These are phyloP conservation scores for Pterophyllum scalare DNA, from an alignment of 2,113 vertebrate genomes.

Conservation along the genomic window DNA sequence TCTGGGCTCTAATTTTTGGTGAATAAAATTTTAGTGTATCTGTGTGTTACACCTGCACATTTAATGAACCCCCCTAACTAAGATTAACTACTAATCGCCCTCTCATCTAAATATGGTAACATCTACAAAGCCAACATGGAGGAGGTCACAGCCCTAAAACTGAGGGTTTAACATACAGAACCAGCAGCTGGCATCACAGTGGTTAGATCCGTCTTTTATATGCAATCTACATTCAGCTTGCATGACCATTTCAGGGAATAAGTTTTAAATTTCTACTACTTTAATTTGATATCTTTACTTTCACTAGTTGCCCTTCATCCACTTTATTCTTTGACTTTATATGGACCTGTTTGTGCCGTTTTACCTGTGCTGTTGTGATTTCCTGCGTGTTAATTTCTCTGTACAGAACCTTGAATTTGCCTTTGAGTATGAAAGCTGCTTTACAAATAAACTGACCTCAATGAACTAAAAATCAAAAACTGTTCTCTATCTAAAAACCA, in stretches of 20 bases:
- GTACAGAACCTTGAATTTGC: background rate
- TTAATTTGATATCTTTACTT: background rate
- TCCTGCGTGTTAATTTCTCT: background rate
- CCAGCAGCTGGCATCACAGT: too few relatives aligned
- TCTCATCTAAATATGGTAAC: background rate
- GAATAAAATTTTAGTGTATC: background rate
- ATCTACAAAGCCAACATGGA: background rate
- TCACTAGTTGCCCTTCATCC: background rate
- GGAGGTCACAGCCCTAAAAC: background rate
- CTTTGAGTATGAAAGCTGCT: background rate
- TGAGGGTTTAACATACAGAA: background rate
- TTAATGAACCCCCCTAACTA: background rate
- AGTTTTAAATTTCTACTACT: background rate
- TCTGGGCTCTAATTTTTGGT: too few relatives aligned
- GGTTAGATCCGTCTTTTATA: too few relatives aligned
- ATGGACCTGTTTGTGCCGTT: background rate
- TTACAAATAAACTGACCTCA: background rate
- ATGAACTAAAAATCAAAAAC: background rate
- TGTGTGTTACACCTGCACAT: background rate
- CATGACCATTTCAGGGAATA: fast-evolving
- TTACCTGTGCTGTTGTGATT: background rate
- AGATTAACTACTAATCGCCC: background rate
- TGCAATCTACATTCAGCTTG: background rate
- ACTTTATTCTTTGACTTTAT: background rate
- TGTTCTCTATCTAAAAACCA: background rate